Base-by-base conservation (phyloP, 2,797 vertebrate genomes). In the Aeoliscus strigatus region DNA sequence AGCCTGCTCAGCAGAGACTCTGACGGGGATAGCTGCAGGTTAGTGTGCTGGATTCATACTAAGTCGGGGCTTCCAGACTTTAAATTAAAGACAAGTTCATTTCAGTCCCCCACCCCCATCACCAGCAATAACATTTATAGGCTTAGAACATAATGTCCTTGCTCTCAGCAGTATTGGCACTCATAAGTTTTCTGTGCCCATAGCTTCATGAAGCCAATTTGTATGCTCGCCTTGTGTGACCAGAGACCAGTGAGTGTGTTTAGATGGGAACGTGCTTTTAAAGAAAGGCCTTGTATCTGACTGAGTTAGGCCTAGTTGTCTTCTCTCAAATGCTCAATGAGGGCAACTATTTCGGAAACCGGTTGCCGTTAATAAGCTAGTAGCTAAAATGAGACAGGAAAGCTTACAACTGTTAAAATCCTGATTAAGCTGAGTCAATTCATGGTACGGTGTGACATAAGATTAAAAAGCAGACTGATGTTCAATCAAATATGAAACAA, bases 11-110 rank as follows among this genome's bases (percentile, higher is more conserved):
- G 66, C 62, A 88, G 75, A 71, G 87, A 89, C 39, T 85, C 81
- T n/a, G 86, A 89, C 63, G 69, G 79, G 70, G 87, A 87, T 50
- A 70, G 77, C 71, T 81, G 79, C 83, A 89, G 88, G 89, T 88
- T 70, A 89, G 89, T 90, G 69, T 63, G 70, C 33, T 40, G 48
- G 43, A 39, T 48, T 54, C 37, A 35, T 23, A 27, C 40, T 27
- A 28, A 31, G 24, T 14, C 37, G 32, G 31, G 14, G 27, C 38
- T 45, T 3, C 34, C 33, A 59, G 47, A 57, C 58, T 47, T 70
- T 13, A 16, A 38, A n/a, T n/a, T n/a, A n/a, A n/a, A n/a, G n/a
- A n/a, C n/a, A n/a, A n/a, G n/a, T n/a, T n/a, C n/a, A n/a, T n/a
- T n/a, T n/a, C n/a, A n/a, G n/a, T n/a, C n/a, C n/a, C n/a, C n/a